These are phyloP conservation scores for Pterocles gutturalis DNA, from an alignment of 2,113 vertebrate species.

Conservation along the genomic window DNA sequence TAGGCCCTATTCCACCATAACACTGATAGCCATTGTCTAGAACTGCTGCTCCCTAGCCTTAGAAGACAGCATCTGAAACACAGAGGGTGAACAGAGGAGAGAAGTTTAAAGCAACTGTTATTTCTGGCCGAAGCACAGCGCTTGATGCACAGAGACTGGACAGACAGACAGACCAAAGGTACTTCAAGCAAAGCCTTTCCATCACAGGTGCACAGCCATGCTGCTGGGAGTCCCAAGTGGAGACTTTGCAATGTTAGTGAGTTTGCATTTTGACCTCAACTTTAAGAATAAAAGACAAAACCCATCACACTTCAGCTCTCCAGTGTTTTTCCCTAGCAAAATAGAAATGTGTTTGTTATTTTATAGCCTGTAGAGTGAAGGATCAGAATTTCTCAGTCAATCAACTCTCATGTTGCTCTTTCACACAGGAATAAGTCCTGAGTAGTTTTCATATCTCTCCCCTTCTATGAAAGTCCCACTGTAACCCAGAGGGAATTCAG, in stretches of 20 bases:
- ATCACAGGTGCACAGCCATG: slow-evolving; percentile 62
- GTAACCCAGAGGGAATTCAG: slow-evolving; percentile 41
- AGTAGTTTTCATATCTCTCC: neutral
- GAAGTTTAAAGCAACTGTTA: slow-evolving; percentile 51
- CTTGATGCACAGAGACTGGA: slow-evolving; percentile 54
- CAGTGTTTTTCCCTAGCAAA: neutral
- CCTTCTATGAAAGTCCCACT: slow-evolving; percentile 13
- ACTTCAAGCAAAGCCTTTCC: slow-evolving; percentile 66
- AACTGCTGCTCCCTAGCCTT: slow-evolving; percentile 21
- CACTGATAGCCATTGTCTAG: neutral
- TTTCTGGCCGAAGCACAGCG: slow-evolving; percentile 40
- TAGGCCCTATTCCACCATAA: neutral
- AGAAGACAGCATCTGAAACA: slow-evolving; percentile 33
- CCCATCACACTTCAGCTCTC: neutral
- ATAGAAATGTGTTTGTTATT: neutral
- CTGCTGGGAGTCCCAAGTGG: slow-evolving; percentile 50
- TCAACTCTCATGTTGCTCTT: neutral
- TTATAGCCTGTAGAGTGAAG: slow-evolving; percentile 12
- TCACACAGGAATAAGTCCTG: neutral
- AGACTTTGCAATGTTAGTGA: slow-evolving; percentile 22
- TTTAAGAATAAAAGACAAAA: slow-evolving; percentile 17
- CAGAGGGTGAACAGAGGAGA: slow-evolving; percentile 62
- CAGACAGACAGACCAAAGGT: slow-evolving; percentile 61
- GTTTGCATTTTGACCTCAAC: slow-evolving; percentile 13
- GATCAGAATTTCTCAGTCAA: neutral